A percentile compares a stretch with the other conserved stretches of the same genome.
phyloP scores from a whole-genome alignment of 2,797 vertebrate species.

The Acanthurus lineatus region DNA sequence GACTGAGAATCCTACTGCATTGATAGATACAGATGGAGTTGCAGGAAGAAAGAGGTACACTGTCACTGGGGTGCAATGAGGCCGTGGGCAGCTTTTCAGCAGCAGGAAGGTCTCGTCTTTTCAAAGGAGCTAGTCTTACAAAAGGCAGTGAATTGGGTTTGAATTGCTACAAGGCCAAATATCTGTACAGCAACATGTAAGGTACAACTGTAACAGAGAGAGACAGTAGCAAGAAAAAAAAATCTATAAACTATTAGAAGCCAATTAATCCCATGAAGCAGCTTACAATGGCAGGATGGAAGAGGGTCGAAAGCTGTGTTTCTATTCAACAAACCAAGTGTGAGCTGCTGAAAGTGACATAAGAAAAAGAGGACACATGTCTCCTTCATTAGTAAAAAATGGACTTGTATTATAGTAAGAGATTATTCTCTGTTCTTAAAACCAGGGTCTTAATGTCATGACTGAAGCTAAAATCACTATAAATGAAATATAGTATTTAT shows the following conservation, averaged over 20 bases:
- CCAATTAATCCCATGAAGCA: slow-evolving; percentile 59
- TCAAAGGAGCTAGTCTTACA: slow-evolving; percentile 59
- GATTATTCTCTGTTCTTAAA: not conserved
- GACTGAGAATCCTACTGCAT: slow-evolving; percentile 23
- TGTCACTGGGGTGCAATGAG: slow-evolving; percentile 23
- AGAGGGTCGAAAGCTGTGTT: slow-evolving; percentile 26
- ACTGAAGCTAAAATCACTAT: not conserved
- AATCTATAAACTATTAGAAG: slow-evolving; percentile 69
- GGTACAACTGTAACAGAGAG: slow-evolving; percentile 20
- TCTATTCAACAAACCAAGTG: slow-evolving; percentile 19
- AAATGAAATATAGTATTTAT: not conserved
- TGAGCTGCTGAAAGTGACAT: slow-evolving; percentile 3
- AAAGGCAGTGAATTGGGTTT: slow-evolving; percentile 58
- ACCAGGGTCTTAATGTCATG: not conserved
- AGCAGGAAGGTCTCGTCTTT: slow-evolving; percentile 55
- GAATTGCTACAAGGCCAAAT: slow-evolving; percentile 60
- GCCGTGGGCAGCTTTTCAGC: slow-evolving; percentile 48
- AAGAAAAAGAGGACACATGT: not conserved
- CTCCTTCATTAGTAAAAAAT: not conserved
- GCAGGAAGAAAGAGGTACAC: not conserved
- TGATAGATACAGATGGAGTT: slow-evolving; percentile 31
- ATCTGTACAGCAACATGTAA: slow-evolving; percentile 38
- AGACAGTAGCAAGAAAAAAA: slow-evolving; percentile 33
- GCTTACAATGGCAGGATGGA: slow-evolving; percentile 5
- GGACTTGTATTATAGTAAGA: not conserved